These are phyloP conservation scores for Hydrophis major DNA, from an alignment of 2,797 vertebrate species.

Conservation along the genomic window DNA sequence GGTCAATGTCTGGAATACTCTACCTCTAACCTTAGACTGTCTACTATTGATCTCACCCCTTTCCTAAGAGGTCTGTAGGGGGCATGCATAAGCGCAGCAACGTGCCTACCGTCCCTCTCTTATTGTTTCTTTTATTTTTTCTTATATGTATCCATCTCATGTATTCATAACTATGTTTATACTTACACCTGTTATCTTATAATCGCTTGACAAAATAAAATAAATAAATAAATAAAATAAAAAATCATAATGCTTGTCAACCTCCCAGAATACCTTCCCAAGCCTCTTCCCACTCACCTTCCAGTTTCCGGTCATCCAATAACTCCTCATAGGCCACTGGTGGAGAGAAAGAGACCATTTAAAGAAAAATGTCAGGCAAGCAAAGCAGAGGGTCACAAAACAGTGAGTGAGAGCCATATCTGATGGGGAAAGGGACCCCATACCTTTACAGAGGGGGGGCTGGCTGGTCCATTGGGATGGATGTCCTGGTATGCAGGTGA, in stretches of 20 bases:
- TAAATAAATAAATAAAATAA: too few species aligned
- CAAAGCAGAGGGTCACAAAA: slow-evolving; percentile 6
- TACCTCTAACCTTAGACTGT: too few species aligned
- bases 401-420: neutral
- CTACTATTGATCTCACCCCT: too few species aligned
- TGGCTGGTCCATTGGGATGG: slow-evolving; percentile 92
- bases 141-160: too few species aligned
- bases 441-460: slow-evolving; percentile 92
- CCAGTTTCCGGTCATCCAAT: slow-evolving; percentile 87
- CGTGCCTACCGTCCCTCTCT: too few species aligned
- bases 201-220: too few species aligned
- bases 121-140: too few species aligned
- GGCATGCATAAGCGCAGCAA: too few species aligned
- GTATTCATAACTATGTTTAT: too few species aligned
- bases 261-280: neutral
- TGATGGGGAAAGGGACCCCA: neutral
- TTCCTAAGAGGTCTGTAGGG: too few species aligned
- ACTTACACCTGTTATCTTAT: too few species aligned
- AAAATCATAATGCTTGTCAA: neutral
- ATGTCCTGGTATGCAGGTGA: slow-evolving; percentile 87
- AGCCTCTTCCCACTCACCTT: slow-evolving; percentile 73
- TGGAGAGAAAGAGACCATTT: slow-evolving; percentile 58
- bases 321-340: slow-evolving; percentile 90
- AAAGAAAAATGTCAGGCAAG: neutral
- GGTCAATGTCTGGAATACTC: too few species aligned